A percentile compares a stretch with the other conserved stretches of the same genome.
These are phyloP conservation scores for Andricus quercusramuli DNA, from an alignment of 2,888 invertebrate genomes.

Conservation along the genomic window DNA sequence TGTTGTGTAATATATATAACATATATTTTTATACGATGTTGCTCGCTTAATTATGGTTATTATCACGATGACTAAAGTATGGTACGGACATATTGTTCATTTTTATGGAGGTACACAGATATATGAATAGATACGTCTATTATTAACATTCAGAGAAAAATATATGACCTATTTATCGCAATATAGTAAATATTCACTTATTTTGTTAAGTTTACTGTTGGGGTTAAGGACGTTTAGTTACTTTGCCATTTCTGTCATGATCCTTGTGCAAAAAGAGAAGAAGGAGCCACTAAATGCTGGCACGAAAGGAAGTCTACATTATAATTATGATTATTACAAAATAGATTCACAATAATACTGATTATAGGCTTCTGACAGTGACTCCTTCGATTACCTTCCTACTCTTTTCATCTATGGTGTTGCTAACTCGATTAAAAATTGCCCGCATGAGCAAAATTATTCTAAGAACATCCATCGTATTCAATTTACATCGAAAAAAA, in stretches of 20 bases:
- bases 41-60: conserved; percentile 11
- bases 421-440: conserved; percentile 11
- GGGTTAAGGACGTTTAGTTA: conserved; percentile 31
- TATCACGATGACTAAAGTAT: conserved; percentile 37
- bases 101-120: conserved; percentile 31
- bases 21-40: background rate
- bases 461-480: background rate
- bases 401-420: background rate
- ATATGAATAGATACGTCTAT: conserved; percentile 47
- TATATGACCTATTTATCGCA: conserved; percentile 62
- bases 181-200: conserved; percentile 53
- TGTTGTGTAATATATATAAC: background rate
- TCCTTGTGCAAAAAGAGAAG: conserved; percentile 44
- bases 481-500: background rate
- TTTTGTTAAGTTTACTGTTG: conserved; percentile 31
- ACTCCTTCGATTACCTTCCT: conserved; percentile 39
- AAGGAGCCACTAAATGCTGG: conserved; percentile 42
- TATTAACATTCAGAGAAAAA: conserved; percentile 67
- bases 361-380: conserved; percentile 61
- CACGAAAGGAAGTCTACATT: conserved; percentile 41
- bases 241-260: conserved; percentile 46
- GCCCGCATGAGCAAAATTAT: conserved; percentile 11
- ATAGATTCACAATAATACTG: conserved; percentile 59
- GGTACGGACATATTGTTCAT: conserved; percentile 37
- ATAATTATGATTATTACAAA: conserved; percentile 32